Conservation (phyloP, 2,888 invertebrate genomes). For the Amiota minor region DNA sequence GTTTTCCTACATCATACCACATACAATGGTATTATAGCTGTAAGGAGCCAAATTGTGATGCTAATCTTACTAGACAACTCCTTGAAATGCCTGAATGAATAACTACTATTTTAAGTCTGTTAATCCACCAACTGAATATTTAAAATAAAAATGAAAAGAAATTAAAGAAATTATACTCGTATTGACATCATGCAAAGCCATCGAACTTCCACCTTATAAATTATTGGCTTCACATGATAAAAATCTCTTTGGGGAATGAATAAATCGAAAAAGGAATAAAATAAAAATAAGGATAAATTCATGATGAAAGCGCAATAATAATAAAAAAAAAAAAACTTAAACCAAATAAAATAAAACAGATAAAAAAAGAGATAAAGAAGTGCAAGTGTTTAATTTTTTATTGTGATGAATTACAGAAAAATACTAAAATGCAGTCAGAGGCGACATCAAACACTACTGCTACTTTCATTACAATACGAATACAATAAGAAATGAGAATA, state of each 20-base stretch:
- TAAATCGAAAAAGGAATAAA: neutral
- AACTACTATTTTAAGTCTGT: no score
- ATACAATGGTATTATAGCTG: no score
- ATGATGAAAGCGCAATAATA: neutral
- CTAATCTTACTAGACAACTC: no score
- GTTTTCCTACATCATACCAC: no score
- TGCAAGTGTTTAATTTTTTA: slow-evolving; percentile 32
- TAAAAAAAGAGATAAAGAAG: slow-evolving; percentile 19
- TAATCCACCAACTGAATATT: no score
- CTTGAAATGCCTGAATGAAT: no score
- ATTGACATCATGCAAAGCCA: neutral
- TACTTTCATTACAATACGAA: neutral
- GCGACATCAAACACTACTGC: neutral
- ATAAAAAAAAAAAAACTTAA: neutral
- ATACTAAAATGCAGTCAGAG: slow-evolving; percentile 7
- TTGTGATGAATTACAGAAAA: slow-evolving; percentile 33
- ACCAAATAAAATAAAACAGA: no score
- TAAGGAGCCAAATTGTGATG: no score
- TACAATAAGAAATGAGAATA: no score
- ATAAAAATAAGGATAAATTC: neutral
- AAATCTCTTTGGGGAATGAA: neutral
- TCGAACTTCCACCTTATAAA: no score
- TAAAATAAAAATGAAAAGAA: slow-evolving; percentile 1
- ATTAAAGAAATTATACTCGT: slow-evolving; percentile 6
- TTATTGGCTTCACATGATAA: no score